phyloP scores from a whole-genome alignment of 2,888 invertebrate species.

The Clistopyga incitator region DNA sequence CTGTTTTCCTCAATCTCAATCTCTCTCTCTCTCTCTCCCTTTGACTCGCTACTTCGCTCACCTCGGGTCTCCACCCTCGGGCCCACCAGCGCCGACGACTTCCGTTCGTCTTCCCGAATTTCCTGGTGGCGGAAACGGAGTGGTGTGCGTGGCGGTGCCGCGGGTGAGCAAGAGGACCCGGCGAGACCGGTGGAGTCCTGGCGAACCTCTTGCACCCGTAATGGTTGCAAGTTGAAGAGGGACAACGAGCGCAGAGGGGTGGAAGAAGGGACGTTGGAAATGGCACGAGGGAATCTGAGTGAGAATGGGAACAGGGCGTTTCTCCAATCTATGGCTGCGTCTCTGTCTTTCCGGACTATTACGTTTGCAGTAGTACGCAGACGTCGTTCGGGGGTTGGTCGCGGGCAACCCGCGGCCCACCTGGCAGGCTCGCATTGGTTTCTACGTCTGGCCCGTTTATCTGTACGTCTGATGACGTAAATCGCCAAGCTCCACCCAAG shows the following conservation, averaged over 20 bases:
- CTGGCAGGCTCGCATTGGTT: slow-evolving; percentile 80
- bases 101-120: slow-evolving; percentile 67
- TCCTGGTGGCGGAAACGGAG: slow-evolving; percentile 66
- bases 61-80: slow-evolving; percentile 61
- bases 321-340: slow-evolving; percentile 62
- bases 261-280: slow-evolving; percentile 28
- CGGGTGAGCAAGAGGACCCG: slow-evolving; percentile 11
- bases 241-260: slow-evolving; percentile 19
- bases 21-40: slow-evolving; percentile 45
- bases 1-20: slow-evolving; percentile 53
- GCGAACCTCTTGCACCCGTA: slow-evolving; percentile 43
- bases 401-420: slow-evolving; percentile 71
- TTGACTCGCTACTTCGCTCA: slow-evolving; percentile 56
- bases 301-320: slow-evolving; percentile 66
- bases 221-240: slow-evolving; percentile 50
- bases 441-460: slow-evolving; percentile 82
- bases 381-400: slow-evolving; percentile 66
- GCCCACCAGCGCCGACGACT: slow-evolving; percentile 58
- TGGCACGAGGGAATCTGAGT: slow-evolving; percentile 57
- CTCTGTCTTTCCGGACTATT: slow-evolving; percentile 35
- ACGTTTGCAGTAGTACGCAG: slow-evolving; percentile 64
- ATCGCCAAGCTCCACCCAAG: slow-evolving; percentile 82
- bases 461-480: slow-evolving; percentile 82
- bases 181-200: slow-evolving; percentile 50
- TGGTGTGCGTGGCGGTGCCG: slow-evolving; percentile 39